Evolutionary conservation across 2,113 vertebrate genomes (phyloP), one percentile per base, ranked within the genome.

Genomic region (Oreochromis spilurus): DNA sequence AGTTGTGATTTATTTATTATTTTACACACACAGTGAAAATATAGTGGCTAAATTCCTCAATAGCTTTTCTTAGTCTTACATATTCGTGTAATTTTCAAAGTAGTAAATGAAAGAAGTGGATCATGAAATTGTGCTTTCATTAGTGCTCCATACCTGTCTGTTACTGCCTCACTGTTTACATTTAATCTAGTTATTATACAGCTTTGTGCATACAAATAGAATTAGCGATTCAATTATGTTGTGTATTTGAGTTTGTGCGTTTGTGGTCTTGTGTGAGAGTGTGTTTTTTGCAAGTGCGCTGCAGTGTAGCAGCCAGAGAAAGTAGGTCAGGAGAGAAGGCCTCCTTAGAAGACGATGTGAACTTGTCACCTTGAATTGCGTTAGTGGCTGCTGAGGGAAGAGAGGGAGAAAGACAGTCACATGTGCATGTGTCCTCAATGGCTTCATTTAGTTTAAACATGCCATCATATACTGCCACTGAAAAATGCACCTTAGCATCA

Each of bases 321-420:
- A 97, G 95, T 97, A 97, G 97, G 97, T 97, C 97, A 97, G 87
- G 88, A 96, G 96, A 96, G 92, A 88, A 95, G 95, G 96, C 94
- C 97, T 97, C 95, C 94, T 94, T 84, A 75, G 96, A 96, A 95
- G 93, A 95, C 94, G 96, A 95, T 95, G 92, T 95, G 96, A 97
- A 97, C 97, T 97, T 96, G 95, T 97, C 96, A 98, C 96, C 96
- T 97, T 95, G 90, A 94, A 97, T 96, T 94, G 95, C 93, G 96
- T 95, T 93, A 95, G 96, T 96, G 54, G 45, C 92, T 89, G 85
- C 79, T 91, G 89, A 93, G 24, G 86, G 84, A 82, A 82, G 88
- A 85, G 81, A 86, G 84, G 80, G 86, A 53, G 82, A 86, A 84
- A 88, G 90, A 86, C 86, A 82, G 85, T 65, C 62, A 52, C 17